Evolutionary conservation across 2,888 invertebrate species (phyloP).

Genomic region (Zaprionus lineosus): DNA sequence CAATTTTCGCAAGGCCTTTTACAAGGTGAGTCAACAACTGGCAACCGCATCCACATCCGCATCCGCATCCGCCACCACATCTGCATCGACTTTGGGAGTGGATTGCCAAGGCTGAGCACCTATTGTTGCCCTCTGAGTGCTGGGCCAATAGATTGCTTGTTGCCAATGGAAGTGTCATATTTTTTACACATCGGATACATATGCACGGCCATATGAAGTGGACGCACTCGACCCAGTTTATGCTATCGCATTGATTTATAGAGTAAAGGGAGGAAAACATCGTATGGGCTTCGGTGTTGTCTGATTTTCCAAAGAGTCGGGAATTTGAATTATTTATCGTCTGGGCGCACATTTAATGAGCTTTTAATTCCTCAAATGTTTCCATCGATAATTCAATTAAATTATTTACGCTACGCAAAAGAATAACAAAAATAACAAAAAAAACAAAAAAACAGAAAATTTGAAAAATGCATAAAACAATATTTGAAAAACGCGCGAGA

Average conservation of each 20-base stretch:
- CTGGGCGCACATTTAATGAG: constrained; percentile 29
- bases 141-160: constrained; percentile 48
- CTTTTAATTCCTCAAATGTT: constrained; percentile 46
- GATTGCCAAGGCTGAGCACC: too few species aligned
- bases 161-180: constrained; percentile 41
- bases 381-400: constrained; percentile 54
- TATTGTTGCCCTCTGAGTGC: constrained; percentile 37
- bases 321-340: constrained; percentile 8
- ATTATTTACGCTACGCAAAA: constrained; percentile 37
- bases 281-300: constrained; percentile 8
- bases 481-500: constrained; percentile 37
- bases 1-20: constrained; percentile 95
- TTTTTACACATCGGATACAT: constrained; percentile 21
- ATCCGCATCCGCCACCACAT: too few species aligned
- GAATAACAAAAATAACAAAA: constrained; percentile 3
- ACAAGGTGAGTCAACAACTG: constrained; percentile 85
- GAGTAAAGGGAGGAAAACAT: constrained; percentile 36
- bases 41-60: too few species aligned
- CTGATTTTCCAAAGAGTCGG: constrained; percentile 13
- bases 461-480: constrained; percentile 14
- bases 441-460: constrained; percentile 7
- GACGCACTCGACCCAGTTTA: constrained; percentile 31
- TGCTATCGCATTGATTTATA: constrained; percentile 30
- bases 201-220: constrained; percentile 19
- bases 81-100: too few species aligned